Evolutionary conservation across 2,113 vertebrate genomes (phyloP).

Genomic region (Rhineura floridana): DNA sequence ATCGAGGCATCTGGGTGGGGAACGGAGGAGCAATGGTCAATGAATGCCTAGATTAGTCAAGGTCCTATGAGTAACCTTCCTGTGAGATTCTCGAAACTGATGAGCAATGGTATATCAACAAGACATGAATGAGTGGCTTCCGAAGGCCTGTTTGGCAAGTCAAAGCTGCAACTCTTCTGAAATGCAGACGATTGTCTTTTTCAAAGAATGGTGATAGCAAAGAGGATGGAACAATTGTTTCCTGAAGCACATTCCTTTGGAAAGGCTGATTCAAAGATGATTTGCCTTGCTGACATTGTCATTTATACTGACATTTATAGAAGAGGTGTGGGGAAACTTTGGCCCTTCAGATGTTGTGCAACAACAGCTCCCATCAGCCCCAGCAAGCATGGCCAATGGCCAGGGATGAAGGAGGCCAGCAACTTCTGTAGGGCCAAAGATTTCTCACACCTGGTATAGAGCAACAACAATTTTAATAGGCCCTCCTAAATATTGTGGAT

Average conservation of each 20-base stretch:
- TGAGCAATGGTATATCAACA: not conserved
- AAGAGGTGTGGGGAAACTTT: too few relatives aligned
- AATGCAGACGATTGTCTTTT: not conserved
- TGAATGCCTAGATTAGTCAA: not conserved
- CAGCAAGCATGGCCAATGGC: too few relatives aligned
- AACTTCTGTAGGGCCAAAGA: too few relatives aligned
- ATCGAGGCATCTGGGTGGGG: not conserved
- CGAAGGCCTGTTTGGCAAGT: not conserved
- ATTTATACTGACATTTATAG: too few relatives aligned
- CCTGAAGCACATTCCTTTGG: not conserved
- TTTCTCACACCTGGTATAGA: too few relatives aligned
- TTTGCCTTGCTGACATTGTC: not conserved
- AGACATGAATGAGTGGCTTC: not conserved
- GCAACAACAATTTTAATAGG: too few relatives aligned
- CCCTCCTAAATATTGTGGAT: not conserved
- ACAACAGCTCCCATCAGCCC: too few relatives aligned
- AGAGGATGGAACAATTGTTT: not conserved
- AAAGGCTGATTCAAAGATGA: not conserved
- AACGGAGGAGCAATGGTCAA: not conserved
- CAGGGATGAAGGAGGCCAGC: too few relatives aligned
- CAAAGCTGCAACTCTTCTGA: not conserved
- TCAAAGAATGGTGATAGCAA: not conserved
- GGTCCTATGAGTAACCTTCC: not conserved
- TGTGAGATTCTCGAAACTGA: too few relatives aligned
- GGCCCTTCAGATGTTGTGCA: too few relatives aligned